These are phyloP conservation scores for Mus pahari DNA, from an alignment of 2,113 vertebrate genomes.

Conservation along the genomic window DNA sequence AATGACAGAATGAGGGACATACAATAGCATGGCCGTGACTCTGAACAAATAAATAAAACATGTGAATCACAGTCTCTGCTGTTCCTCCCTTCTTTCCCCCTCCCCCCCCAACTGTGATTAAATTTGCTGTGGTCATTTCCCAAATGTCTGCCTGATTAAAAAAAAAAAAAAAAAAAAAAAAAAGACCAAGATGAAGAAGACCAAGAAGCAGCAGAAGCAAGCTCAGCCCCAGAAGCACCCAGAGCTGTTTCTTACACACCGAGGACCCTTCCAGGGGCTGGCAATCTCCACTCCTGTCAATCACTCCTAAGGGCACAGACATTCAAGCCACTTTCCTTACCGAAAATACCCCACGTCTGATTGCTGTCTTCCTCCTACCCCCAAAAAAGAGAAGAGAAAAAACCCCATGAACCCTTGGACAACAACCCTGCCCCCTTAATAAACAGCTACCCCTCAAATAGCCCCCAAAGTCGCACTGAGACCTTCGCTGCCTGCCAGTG, in stretches of 20 bases:
- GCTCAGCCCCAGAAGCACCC: slow-evolving; percentile 67
- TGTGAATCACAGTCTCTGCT: slow-evolving; percentile 82
- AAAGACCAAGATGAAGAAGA: neutral
- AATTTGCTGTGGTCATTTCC: slow-evolving; percentile 90
- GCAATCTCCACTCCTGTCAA: slow-evolving; percentile 82
- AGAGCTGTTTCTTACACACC: slow-evolving; percentile 75
- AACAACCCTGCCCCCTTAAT: slow-evolving; percentile 76
- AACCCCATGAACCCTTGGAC: slow-evolving; percentile 48
- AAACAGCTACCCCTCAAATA: slow-evolving; percentile 73
- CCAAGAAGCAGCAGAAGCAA: neutral
- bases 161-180: slow-evolving; percentile 31
- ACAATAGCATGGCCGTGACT: slow-evolving; percentile 89
- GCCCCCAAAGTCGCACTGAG: slow-evolving; percentile 49
- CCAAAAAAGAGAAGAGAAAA: neutral
- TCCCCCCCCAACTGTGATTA: slow-evolving; percentile 83
- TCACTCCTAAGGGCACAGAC: slow-evolving; percentile 79
- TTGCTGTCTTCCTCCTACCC: slow-evolving; percentile 62
- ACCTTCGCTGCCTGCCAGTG: slow-evolving; percentile 52
- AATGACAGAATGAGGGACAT: slow-evolving; percentile 83
- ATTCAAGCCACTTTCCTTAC: slow-evolving; percentile 82
- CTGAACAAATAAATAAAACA: slow-evolving; percentile 91
- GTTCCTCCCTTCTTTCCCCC: slow-evolving; percentile 49
- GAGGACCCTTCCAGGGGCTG: slow-evolving; percentile 85
- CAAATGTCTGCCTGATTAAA: slow-evolving; percentile 83
- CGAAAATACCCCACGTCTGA: slow-evolving; percentile 73